These are phyloP conservation scores for Emmelina monodactyla DNA, from an alignment of 2,888 invertebrate species.

Conservation along the genomic window DNA sequence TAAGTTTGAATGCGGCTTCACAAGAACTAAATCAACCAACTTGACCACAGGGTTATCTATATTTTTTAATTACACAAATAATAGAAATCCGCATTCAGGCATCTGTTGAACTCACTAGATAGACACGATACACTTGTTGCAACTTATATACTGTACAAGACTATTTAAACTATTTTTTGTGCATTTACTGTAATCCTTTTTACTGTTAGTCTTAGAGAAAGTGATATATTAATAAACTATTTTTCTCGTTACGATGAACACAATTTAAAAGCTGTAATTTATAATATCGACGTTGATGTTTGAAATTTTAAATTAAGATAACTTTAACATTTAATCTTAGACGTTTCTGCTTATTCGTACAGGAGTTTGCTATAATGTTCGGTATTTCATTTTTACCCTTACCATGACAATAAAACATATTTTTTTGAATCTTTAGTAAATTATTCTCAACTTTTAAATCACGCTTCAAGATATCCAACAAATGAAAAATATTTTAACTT, in stretches of 20 bases:
- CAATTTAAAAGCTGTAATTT: conserved; percentile 20
- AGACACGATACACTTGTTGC: conserved; percentile 40
- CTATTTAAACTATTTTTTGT: conserved; percentile 61
- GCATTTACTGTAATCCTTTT: conserved; percentile 64
- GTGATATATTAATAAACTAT: conserved; percentile 56
- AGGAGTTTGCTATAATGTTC: too few species aligned
- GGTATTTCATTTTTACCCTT: too few species aligned
- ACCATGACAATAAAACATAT: too few species aligned
- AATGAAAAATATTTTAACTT: too few species aligned
- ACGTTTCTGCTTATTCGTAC: neutral
- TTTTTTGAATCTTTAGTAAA: too few species aligned
- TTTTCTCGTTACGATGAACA: conserved; percentile 21
- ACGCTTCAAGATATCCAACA: too few species aligned
- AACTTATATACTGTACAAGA: conserved; percentile 35
- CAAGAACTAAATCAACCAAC: too few species aligned
- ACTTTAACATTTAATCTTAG: neutral
- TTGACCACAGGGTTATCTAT: neutral
- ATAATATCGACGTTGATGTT: conserved; percentile 23
- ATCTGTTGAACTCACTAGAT: conserved; percentile 38
- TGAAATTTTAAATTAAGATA: conserved; percentile 1
- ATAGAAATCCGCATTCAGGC: conserved; percentile 28
- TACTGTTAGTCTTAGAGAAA: conserved; percentile 51
- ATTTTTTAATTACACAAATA: neutral
- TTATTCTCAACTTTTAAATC: too few species aligned
- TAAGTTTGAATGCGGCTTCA: too few species aligned